phyloP scores from a whole-genome alignment of 2,888 invertebrate genomes.

The Apoderus coryli region DNA sequence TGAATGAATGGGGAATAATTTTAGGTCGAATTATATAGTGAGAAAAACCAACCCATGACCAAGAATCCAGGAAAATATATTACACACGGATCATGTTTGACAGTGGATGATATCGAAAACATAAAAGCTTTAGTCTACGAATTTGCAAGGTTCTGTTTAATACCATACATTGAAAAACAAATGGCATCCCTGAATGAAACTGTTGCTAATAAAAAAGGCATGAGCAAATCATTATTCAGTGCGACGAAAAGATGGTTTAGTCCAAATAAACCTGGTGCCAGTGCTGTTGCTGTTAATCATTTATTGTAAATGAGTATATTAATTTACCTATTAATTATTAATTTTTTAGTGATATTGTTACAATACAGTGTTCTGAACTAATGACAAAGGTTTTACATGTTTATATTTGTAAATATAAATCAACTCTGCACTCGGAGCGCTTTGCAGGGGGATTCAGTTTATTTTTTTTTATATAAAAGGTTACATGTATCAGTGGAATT shows the following conservation, averaged over 20 bases:
- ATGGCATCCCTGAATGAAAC: conserved; percentile 66
- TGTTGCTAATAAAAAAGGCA: conserved; percentile 76
- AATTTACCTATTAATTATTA: neutral
- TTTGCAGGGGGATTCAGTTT: too few relatives aligned
- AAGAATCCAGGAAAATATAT: conserved; percentile 23
- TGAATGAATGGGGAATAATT: too few relatives aligned
- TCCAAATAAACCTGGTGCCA: conserved; percentile 68
- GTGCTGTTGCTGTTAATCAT: conserved; percentile 55
- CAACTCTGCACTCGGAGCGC: too few relatives aligned
- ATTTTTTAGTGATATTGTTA: too few relatives aligned
- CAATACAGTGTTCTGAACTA: too few relatives aligned
- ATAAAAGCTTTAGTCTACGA: conserved; percentile 75
- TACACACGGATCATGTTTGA: conserved; percentile 63
- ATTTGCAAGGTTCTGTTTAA: conserved; percentile 68
- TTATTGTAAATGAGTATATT: conserved; percentile 52
- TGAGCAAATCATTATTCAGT: conserved; percentile 82
- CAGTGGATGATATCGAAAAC: conserved; percentile 70
- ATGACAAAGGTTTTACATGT: too few relatives aligned
- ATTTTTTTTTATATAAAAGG: too few relatives aligned
- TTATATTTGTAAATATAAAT: too few relatives aligned
- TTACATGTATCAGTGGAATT: too few relatives aligned
- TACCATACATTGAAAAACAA: conserved; percentile 86
- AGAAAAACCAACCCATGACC: conserved; percentile 18
- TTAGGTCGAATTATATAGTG: conserved; percentile 19
- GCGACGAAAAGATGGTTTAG: conserved; percentile 95